phyloP scores from a whole-genome alignment of 2,888 invertebrate genomes.

The Ypsolopha scabrella region DNA sequence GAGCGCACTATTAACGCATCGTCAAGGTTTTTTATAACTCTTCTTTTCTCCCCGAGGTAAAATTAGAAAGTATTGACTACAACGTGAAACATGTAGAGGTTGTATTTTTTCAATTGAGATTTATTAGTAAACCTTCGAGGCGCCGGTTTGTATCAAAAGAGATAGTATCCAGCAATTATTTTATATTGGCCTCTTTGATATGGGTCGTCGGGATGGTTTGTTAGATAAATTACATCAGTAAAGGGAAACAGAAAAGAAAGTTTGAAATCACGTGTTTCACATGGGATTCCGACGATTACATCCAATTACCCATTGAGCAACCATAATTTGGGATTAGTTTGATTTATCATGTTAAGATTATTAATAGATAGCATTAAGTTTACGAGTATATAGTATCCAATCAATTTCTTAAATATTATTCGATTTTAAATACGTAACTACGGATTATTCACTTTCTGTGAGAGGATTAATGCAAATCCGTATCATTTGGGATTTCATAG shows the following conservation, averaged over 20 bases:
- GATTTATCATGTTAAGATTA: too few relatives aligned
- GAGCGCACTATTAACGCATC: conserved; percentile 28
- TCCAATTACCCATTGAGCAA: too few relatives aligned
- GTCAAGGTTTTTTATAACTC: conserved; percentile 43
- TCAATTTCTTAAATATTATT: too few relatives aligned
- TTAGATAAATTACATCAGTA: not conserved
- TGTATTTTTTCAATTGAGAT: conserved; percentile 41
- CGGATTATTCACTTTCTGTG: too few relatives aligned
- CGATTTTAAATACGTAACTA: too few relatives aligned
- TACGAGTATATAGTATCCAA: too few relatives aligned
- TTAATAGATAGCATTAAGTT: too few relatives aligned
- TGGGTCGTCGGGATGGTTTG: conserved; percentile 20
- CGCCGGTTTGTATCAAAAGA: conserved; percentile 19
- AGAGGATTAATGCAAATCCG: too few relatives aligned
- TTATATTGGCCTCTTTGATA: conserved; percentile 25
- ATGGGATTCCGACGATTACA: too few relatives aligned
- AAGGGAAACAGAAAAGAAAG: conserved; percentile 30
- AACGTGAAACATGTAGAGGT: conserved; percentile 23
- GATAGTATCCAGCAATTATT: conserved; percentile 39
- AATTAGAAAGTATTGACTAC: conserved; percentile 58
- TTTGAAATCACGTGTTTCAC: conserved; percentile 12
- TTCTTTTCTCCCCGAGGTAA: conserved; percentile 52
- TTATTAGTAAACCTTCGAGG: conserved; percentile 37
- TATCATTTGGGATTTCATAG: too few relatives aligned
- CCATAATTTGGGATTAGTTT: too few relatives aligned